Evolutionary conservation across 2,113 vertebrate species (phyloP), one percentile per base, ranked within the genome.

Genomic region (Hippolais icterina): DNA sequence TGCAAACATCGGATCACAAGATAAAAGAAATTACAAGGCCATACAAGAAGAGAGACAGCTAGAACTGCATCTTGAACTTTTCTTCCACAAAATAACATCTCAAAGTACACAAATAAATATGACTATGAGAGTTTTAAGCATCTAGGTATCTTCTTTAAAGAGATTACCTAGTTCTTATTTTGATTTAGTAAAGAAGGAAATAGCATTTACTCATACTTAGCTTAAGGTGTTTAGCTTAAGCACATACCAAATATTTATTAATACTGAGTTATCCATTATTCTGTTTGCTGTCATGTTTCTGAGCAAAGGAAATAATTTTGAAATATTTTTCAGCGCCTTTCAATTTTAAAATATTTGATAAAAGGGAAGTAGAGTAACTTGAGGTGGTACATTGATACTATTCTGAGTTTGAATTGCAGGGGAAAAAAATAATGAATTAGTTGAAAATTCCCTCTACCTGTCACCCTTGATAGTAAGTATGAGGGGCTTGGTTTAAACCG

Each of bases 341-440:
- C 82, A 96, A 79, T 70, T 92, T 96, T 33, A 81, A 88, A 47
- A 75, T 33, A 60, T 11, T 52, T 85, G 49, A 75, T 78, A 77
- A 90, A 94, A 94, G 46, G 59, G 35, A 93, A 85, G 37, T 24
- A 29, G 11, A 83, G 76, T 95, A 97, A 93, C 60, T 61, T 91
- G 63, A 93, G 22, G 29, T 79, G 46, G 16, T 57, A 47, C 29
- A 49, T 9, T 54, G 42, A 89, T 84, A 61, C 39, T 82, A 37
- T 25, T 9, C 17, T 50, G 80, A 81, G 47, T 53, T 87, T 91
- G 69, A 96, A 80, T 29, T 69, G 79, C 90, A 92, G 47, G 28
- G 24, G 17, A 4, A 2, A 75, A 66, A 94, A 94, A 53, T 22
- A 27, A 50, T 15, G 39, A 75, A 49, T 85, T 79, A 85, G 37